Base-by-base conservation (phyloP, 2,888 invertebrate genomes). In the Drosophila rellima region DNA sequence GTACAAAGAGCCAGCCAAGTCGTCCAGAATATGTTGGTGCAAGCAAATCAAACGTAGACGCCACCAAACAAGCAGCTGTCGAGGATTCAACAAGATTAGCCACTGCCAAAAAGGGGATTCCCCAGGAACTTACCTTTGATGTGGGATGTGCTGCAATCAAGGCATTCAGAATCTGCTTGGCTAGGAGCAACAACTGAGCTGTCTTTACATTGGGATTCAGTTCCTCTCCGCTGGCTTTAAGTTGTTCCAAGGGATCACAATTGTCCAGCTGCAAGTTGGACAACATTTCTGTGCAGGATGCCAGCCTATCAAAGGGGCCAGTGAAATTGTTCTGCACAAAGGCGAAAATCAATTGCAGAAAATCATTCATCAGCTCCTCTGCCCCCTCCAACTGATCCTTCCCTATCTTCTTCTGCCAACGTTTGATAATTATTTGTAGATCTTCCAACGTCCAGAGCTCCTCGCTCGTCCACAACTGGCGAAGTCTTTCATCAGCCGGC, bases 281-380 rank as follows among this genome's bases (percentile, higher is more conserved):
- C 29, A 88, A n/a, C 64, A 82, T 63, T 48, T 75, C 67, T n/a
- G 61, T 60, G 35, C 84, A 78, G 0, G 60, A 55, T 11, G 54
- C 26, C 6, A 85, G 7, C 45, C 85, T 80, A 18, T 80, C 69
- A 42, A 91, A 90, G 7, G 97, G 96, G 0, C 97, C 96, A 52
- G 95, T 95, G 94, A 97, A 98, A 92, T 98, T 98, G 56, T 94
- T 94, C 91, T 97, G 96, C 57, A 96, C 94, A 92, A 97, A 98
- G 26, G 94, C 93, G 52, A 96, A 93, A 29, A 97, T 92, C 75
- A 95, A 94, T 37, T 95, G 94, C 17, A 96, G 93, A 2, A 95
- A 96, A 20, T 86, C 72, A 55, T 94, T 70, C 1, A 88, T 35
- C 8, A 87, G 56, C 8, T 71, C 26, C 0, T 60, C 26, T 0